A percentile compares a stretch with the other conserved stretches of the same genome.
Evolutionary conservation across 2,888 invertebrate species (phyloP).

Genomic region (Synergus japonicus): DNA sequence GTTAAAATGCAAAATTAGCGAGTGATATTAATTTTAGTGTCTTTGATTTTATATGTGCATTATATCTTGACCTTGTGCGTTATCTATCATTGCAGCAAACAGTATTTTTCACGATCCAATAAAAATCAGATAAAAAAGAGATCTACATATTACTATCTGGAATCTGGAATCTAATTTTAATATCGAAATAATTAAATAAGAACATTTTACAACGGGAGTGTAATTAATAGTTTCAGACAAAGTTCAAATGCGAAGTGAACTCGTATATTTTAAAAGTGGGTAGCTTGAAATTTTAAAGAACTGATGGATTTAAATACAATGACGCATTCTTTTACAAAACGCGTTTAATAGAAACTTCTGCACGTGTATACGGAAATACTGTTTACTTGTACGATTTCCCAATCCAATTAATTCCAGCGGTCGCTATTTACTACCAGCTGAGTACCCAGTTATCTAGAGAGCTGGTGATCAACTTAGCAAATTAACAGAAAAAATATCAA

Average conservation of each 20-base stretch:
- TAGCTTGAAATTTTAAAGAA: background rate
- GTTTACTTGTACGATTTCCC: conserved; percentile 66
- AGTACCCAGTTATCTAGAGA: conserved; percentile 18
- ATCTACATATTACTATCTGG: background rate
- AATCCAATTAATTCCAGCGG: conserved; percentile 70
- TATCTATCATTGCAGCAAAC: conserved; percentile 14
- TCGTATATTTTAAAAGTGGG: background rate
- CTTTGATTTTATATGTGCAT: background rate
- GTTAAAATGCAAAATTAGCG: conserved; percentile 9
- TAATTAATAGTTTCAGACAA: background rate
- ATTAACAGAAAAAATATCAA: background rate
- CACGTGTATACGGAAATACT: conserved; percentile 61
- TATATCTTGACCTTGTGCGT: conserved; percentile 26
- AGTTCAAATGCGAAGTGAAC: background rate
- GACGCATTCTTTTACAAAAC: conserved; percentile 15
- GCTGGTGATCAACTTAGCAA: conserved; percentile 28
- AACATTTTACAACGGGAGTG: background rate
- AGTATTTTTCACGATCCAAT: conserved; percentile 21
- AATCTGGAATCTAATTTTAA: background rate
- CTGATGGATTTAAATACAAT: background rate
- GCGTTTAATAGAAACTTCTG: conserved; percentile 50
- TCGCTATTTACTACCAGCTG: conserved; percentile 52
- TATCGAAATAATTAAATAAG: background rate
- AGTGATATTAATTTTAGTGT: conserved; percentile 23
- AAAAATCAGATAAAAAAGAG: conserved; percentile 15